phyloP scores from a whole-genome alignment of 2,113 vertebrate genomes.

The Todiramphus chloris region DNA sequence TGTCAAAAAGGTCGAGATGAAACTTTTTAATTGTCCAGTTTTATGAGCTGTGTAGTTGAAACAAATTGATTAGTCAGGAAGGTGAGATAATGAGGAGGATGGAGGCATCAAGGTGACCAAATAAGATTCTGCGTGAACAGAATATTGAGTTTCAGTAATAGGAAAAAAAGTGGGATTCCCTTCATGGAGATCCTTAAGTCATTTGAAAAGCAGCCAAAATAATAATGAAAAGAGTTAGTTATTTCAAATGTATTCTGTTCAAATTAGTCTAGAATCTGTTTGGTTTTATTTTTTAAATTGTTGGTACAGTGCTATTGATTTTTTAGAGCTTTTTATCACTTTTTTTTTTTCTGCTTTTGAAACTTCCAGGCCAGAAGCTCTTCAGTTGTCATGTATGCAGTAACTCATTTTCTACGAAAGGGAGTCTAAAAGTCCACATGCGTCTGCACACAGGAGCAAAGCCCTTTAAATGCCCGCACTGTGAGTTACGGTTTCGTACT shows the following conservation, averaged over 20 bases:
- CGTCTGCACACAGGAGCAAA: constrained; percentile 96
- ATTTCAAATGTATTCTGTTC: neutral
- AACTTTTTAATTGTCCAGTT: neutral
- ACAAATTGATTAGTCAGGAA: neutral
- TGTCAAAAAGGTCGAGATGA: neutral
- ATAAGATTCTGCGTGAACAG: neutral
- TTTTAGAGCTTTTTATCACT: neutral
- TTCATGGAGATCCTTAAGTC: neutral
- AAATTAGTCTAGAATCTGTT: neutral
- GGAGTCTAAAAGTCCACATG: constrained; percentile 99
- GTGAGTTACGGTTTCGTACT: constrained; percentile 94
- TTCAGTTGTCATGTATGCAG: constrained; percentile 97
- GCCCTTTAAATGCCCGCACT: constrained; percentile 97
- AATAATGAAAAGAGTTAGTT: neutral
- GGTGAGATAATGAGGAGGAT: neutral
- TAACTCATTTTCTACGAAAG: constrained; percentile 98
- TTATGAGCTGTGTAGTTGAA: neutral
- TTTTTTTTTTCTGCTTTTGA: neutral
- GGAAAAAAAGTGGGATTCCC: neutral
- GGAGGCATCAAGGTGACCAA: neutral
- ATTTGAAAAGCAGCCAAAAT: neutral
- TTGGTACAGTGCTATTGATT: neutral
- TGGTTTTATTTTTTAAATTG: neutral
- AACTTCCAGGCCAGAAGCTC: constrained; percentile 90
- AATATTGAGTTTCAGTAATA: neutral